Base-by-base conservation (phyloP, 2,888 invertebrate species). In the Cancer borealis region DNA sequence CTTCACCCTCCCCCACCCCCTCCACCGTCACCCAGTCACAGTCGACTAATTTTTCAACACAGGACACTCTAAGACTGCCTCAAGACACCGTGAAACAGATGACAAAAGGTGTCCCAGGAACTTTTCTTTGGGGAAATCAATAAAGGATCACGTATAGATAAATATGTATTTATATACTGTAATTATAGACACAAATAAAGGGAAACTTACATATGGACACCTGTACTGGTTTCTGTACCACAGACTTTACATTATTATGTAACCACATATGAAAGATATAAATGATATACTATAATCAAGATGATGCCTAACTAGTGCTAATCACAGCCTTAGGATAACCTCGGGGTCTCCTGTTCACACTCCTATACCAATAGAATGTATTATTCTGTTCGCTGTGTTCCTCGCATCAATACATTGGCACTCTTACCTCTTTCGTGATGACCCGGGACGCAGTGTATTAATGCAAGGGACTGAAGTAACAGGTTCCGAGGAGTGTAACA, bases 1-100 rank as follows among this genome's bases (percentile, higher is more conserved):
- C 39, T 84, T 39, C 84, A 39, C 39, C 39, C 84, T 2, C 84
- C 84, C 10, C 84, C 84, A 39, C 39, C 84, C 3, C 84, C 84
- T n/a, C 84, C 84, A 10, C 84, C 84, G 39, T 84, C 84, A 30
- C 84, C 84, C 84, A 84, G 84, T n/a, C 84, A 84, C 30, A 2
- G 14, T 10, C 84, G 84, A 84, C 84, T 39, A 2, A 79, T 84
- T 10, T 39, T 39, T 39, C 84, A 84, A 39, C 84, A 84, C 84
- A 84, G 39, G 39, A 39, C 39, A n/a, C 84, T 84, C 39, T 84
- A 84, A 39, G 30, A 39, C 17, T 39, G 39, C 30, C 39, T 39
- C 84, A 26, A 79, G 26, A 79, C 60, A 4, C 73, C 73, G 73
- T 12, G 84, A 10, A 30, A 14, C 30, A 84, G 10, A 12, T 10